Percentiles rank a stretch among this genome's conserved stretches.
Conservation (phyloP, 2,113 vertebrate genomes). For the Lepidothrix coronata region DNA sequence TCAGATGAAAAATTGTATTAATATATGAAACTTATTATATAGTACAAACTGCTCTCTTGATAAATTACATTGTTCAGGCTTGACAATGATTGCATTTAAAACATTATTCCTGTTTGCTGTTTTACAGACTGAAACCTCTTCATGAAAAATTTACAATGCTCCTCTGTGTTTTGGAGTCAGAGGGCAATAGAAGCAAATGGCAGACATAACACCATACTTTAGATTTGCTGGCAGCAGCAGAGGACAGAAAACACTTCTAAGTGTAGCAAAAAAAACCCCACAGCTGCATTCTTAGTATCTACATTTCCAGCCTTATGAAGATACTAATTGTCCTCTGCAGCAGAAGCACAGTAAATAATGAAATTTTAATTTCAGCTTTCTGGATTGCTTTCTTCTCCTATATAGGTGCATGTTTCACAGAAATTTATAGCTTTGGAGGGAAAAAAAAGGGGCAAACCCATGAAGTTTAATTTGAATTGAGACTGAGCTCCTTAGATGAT, state of each 20-base stretch:
- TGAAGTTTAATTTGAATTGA: conserved; percentile 88
- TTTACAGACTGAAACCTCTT: conserved; percentile 88
- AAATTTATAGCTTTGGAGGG: conserved; percentile 81
- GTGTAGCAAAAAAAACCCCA: conserved; percentile 50
- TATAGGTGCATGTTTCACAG: conserved; percentile 81
- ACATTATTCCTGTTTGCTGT: conserved; percentile 98
- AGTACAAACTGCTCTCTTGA: conserved; percentile 99
- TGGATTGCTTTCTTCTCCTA: conserved; percentile 76
- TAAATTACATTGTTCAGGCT: conserved; percentile 99
- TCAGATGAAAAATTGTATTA: conserved; percentile 99
- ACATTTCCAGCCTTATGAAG: conserved; percentile 82
- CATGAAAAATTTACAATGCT: conserved; percentile 97
- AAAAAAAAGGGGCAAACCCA: conserved; percentile 81
- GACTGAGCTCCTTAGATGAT: conserved; percentile 82
- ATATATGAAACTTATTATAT: conserved; percentile 99
- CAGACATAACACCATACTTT: conserved; percentile 81
- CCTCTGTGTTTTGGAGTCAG: conserved; percentile 90
- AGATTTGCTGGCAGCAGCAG: conserved; percentile 76
- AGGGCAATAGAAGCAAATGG: conserved; percentile 82
- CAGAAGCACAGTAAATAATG: conserved; percentile 91
- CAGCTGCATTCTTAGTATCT: conserved; percentile 71
- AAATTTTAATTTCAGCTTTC: conserved; percentile 91
- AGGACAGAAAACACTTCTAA: conserved; percentile 72
- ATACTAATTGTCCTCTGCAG: conserved; percentile 92
- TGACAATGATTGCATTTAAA: conserved; percentile 99